A percentile compares a stretch with the other conserved stretches of the same genome.
Evolutionary conservation across 1,140 invertebrate genomes (phyloP).

Genomic region (Heliconius melpomene): DNA sequence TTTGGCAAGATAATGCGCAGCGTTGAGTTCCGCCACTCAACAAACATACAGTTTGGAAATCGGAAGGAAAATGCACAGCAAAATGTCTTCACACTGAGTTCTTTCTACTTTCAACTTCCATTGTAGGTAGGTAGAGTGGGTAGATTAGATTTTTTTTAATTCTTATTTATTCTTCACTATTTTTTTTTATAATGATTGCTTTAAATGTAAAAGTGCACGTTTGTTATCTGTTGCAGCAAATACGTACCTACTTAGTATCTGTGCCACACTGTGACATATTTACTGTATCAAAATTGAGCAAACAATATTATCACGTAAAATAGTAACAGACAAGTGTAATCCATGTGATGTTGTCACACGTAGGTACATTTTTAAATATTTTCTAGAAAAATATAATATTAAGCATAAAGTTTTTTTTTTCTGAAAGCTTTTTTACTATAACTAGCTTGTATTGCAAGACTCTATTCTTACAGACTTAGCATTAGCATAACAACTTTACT

Average conservation of each 20-base stretch:
- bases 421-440: neutral
- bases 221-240: slow-evolving; percentile 23
- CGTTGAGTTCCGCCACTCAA: too few relatives aligned
- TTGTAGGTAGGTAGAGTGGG: too few relatives aligned
- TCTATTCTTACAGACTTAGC: neutral
- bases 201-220: neutral
- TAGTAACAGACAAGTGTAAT: slow-evolving; percentile 20
- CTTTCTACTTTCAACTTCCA: too few relatives aligned
- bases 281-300: slow-evolving; percentile 36
- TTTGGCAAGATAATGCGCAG: too few relatives aligned
- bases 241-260: slow-evolving; percentile 14
- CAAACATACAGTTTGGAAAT: too few relatives aligned
- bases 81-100: too few relatives aligned
- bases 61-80: too few relatives aligned
- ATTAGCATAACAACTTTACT: neutral
- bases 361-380: neutral
- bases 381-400: neutral
- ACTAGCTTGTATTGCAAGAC: neutral
- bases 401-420: neutral
- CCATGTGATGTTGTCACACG: neutral
- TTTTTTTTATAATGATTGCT: neutral
- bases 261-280: slow-evolving; percentile 31
- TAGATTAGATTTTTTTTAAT: too few relatives aligned
- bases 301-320: slow-evolving; percentile 33
- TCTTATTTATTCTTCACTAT: too few relatives aligned